These are phyloP conservation scores for Upupa epops DNA, from an alignment of 2,113 vertebrate species.

Conservation along the genomic window DNA sequence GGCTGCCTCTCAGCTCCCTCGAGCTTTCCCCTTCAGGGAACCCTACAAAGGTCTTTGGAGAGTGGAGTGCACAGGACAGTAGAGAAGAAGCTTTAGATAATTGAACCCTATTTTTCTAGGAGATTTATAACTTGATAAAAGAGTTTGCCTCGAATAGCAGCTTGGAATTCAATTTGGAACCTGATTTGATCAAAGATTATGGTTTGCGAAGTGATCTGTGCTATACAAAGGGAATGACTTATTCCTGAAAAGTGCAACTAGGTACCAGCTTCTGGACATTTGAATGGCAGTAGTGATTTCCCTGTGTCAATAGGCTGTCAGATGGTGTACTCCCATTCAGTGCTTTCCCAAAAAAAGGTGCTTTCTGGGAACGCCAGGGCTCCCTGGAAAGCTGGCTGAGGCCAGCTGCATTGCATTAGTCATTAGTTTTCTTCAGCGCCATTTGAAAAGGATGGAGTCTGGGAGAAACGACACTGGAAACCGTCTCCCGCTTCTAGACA, in stretches of 20 bases:
- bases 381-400: background rate
- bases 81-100: background rate
- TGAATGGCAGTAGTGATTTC: conserved; percentile 32
- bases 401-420: conserved; percentile 52
- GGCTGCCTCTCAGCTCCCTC: too few relatives aligned
- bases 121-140: background rate
- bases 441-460: conserved; percentile 4
- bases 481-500: conserved; percentile 21
- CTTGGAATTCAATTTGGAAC: background rate
- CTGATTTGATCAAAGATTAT: background rate
- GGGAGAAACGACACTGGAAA: background rate
- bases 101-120: background rate
- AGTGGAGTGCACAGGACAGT: background rate
- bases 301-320: background rate
- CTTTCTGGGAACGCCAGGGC: background rate
- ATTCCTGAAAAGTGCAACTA: background rate
- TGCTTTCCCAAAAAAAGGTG: conserved; percentile 3
- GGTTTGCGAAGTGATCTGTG: background rate
- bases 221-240: background rate
- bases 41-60: background rate
- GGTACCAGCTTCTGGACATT: background rate
- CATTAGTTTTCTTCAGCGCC: conserved; percentile 25
- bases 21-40: too few relatives aligned
- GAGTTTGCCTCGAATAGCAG: background rate
- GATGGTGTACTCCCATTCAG: conserved; percentile 2